Conservation (phyloP, 2,888 invertebrate genomes). For the Cephus pulcher region DNA sequence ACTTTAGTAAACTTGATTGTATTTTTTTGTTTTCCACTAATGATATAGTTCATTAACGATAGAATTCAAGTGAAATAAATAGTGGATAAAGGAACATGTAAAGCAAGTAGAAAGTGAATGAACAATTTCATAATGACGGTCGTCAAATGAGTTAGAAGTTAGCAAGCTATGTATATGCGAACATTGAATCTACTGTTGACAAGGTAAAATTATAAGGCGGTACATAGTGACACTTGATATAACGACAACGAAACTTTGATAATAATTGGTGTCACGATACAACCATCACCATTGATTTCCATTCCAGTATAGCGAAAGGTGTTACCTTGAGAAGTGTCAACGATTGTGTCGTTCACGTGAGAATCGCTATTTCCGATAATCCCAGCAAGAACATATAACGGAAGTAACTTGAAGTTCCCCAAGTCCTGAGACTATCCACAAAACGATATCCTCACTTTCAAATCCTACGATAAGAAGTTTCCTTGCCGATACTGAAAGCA, state of each 20-base stretch:
- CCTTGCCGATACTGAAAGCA: not conserved
- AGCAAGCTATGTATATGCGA: not conserved
- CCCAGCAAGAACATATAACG: not conserved
- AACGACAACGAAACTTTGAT: slow-evolving; percentile 28
- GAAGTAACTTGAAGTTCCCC: not conserved
- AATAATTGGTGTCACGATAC: slow-evolving; percentile 24
- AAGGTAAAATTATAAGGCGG: not conserved
- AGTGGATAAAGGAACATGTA: too few species aligned
- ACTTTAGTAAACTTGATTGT: not conserved
- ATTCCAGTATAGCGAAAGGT: not conserved
- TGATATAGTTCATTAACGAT: not conserved
- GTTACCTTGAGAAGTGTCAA: not conserved
- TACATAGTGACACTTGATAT: not conserved
- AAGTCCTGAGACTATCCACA: not conserved
- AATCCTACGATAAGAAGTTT: not conserved
- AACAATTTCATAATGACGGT: not conserved
- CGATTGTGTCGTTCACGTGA: not conserved
- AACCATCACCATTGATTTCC: not conserved
- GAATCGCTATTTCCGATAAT: not conserved
- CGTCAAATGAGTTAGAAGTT: not conserved
- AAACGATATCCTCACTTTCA: not conserved
- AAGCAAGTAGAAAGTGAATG: not conserved
- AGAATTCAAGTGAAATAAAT: not conserved
- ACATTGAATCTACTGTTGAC: not conserved
- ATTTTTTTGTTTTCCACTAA: not conserved